Evolutionary conservation across 2,888 invertebrate genomes (phyloP).

Genomic region (Desoria tigrina): DNA sequence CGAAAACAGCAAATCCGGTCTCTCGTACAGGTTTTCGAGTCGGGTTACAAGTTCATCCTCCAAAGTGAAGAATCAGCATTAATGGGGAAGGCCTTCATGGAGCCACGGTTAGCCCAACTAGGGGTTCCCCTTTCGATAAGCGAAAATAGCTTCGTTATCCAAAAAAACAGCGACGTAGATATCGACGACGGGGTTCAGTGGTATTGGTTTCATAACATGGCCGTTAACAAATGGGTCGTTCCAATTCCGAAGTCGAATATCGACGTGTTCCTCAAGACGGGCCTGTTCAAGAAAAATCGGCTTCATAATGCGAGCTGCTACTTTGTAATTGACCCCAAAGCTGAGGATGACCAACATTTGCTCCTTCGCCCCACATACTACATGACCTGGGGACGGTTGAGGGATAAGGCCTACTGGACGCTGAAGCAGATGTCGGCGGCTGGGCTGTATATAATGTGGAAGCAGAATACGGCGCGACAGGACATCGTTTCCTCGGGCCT

Average conservation of each 20-base stretch:
- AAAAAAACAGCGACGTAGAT: neutral
- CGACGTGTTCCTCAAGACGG: neutral
- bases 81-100: neutral
- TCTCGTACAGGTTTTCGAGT: neutral
- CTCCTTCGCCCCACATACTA: no score
- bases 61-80: neutral
- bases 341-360: no score
- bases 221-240: slow-evolving; percentile 6
- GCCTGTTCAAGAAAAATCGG: slow-evolving; percentile 8
- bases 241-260: neutral
- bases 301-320: slow-evolving; percentile 4
- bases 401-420: no score
- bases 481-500: no score
- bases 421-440: no score
- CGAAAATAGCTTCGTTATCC: neutral
- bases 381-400: no score
- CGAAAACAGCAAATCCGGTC: neutral
- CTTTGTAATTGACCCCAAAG: slow-evolving; percentile 7
- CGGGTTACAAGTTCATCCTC: slow-evolving; percentile 1
- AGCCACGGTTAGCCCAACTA: neutral
- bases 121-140: neutral
- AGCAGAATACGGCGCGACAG: no score
- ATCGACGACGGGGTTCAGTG: neutral
- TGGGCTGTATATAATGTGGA: no score
- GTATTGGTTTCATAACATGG: slow-evolving; percentile 8